A percentile compares a stretch with the other conserved stretches of the same genome.
These are phyloP conservation scores for Xestoiulus laeticollis DNA, from an alignment of 2,888 invertebrate genomes.

Conservation along the genomic window DNA sequence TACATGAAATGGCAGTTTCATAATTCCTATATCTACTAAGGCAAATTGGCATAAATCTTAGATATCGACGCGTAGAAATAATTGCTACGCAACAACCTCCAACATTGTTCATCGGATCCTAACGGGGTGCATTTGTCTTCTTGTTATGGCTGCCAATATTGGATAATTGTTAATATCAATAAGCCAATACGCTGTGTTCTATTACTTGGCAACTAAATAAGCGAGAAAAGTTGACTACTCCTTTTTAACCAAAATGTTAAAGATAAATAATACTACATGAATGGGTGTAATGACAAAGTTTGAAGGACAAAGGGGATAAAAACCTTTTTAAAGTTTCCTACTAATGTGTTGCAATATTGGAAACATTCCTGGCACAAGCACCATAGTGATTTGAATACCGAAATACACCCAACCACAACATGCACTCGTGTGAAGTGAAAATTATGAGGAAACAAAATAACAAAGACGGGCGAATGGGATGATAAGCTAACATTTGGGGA, in stretches of 20 bases:
- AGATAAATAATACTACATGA: background rate
- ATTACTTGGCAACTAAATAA: background rate
- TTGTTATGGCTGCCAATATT: slow-evolving; percentile 24
- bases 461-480: background rate
- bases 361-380: slow-evolving; percentile 23
- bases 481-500: background rate
- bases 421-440: slow-evolving; percentile 29
- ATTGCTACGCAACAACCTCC: background rate
- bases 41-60: slow-evolving; percentile 24
- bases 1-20: background rate
- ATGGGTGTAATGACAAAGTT: background rate
- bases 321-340: slow-evolving; percentile 3
- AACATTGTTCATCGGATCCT: background rate
- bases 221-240: background rate
- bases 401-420: slow-evolving; percentile 41
- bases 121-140: background rate
- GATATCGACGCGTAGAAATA: background rate
- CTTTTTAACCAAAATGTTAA: slow-evolving; percentile 21
- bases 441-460: background rate
- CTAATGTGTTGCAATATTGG: slow-evolving; percentile 7
- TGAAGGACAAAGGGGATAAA: background rate
- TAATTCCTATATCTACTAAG: background rate
- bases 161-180: background rate
- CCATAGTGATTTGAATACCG: slow-evolving; percentile 3
- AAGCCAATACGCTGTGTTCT: background rate